phyloP scores from a whole-genome alignment of 2,797 vertebrate genomes.

The Hylomyscus alleni region DNA sequence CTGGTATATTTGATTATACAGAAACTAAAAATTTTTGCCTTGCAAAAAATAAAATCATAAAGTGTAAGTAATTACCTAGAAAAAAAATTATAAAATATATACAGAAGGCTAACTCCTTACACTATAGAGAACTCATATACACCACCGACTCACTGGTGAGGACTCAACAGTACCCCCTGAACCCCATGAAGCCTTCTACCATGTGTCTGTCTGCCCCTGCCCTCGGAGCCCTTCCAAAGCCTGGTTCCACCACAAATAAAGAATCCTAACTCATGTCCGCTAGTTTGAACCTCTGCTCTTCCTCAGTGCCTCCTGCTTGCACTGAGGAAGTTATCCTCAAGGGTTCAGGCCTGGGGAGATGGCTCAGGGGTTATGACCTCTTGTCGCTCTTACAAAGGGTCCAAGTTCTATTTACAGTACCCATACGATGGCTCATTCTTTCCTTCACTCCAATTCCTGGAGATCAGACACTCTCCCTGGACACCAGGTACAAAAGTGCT shows the following conservation, averaged over 20 bases:
- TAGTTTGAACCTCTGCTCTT: background rate
- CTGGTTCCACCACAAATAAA: background rate
- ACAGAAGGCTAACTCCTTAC: conserved; percentile 23
- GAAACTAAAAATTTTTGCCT: background rate
- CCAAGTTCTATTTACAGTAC: background rate
- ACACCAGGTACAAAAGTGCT: background rate
- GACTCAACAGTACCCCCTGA: too few relatives aligned
- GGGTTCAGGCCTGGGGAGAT: background rate
- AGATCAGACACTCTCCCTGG: background rate
- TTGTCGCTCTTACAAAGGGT: background rate
- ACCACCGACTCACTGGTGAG: background rate
- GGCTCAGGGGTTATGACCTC: background rate
- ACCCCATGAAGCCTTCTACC: accelerated
- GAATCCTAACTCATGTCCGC: background rate
- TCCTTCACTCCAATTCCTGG: background rate
- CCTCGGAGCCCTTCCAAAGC: background rate
- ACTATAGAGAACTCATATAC: conserved; percentile 7
- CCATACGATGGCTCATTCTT: too few relatives aligned
- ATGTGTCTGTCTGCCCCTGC: background rate
- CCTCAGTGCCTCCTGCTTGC: background rate
- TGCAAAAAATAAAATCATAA: background rate
- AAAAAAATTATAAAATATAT: conserved; percentile 21
- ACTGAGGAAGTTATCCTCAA: background rate
- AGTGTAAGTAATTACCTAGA: background rate
- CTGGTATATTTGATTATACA: background rate